Conservation (phyloP, 1,140 invertebrate genomes). For the Sycophaga agraensis region DNA sequence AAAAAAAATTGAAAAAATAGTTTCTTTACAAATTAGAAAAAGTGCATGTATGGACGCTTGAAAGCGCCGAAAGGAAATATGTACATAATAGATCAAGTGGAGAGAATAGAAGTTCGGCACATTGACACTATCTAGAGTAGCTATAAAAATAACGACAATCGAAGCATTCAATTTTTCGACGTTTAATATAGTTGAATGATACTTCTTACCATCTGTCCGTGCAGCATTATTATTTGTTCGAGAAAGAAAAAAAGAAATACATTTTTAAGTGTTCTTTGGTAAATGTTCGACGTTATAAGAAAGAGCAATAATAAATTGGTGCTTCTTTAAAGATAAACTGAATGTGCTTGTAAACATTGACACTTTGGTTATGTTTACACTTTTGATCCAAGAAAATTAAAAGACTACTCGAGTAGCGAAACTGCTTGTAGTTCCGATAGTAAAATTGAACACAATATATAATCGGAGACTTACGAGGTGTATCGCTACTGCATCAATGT, state of each 20-base stretch:
- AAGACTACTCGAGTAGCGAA: no score
- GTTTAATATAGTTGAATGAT: conserved; percentile 51
- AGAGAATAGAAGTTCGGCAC: conserved; percentile 41
- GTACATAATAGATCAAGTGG: conserved; percentile 23
- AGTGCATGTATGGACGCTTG: not conserved
- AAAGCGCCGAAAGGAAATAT: conserved; percentile 29
- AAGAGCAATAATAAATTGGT: no score
- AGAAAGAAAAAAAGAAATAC: conserved; percentile 25
- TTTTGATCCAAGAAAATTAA: no score
- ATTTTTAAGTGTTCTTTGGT: conserved; percentile 15
- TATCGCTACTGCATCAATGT: no score
- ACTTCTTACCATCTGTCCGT: conserved; percentile 60
- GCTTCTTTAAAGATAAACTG: no score
- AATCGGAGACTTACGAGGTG: no score
- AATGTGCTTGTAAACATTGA: no score
- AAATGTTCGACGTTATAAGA: not conserved
- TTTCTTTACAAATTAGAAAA: not conserved
- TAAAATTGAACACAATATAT: no score
- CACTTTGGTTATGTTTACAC: no score
- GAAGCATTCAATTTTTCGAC: conserved; percentile 52
- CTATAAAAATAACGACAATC: conserved; percentile 50
- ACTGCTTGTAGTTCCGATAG: no score
- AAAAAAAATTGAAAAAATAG: not conserved
- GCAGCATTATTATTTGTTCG: conserved; percentile 44
- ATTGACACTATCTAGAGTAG: conserved; percentile 48